Evolutionary conservation across 2,888 invertebrate species (phyloP).

Genomic region (Himalopsyche tibetana): DNA sequence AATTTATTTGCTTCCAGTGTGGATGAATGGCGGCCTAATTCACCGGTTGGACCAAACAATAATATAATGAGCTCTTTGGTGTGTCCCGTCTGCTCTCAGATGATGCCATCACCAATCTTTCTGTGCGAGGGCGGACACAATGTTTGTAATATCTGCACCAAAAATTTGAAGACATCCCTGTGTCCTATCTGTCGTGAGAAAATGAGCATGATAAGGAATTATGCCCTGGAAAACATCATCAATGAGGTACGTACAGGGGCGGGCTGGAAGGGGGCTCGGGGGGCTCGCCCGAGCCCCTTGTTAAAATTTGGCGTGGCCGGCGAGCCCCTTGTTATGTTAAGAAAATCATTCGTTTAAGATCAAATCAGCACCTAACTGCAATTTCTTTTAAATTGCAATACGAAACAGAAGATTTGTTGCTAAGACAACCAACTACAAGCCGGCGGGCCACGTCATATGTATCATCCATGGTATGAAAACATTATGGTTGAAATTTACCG

Average conservation of each 20-base stretch:
- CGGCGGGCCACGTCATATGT: too few relatives aligned
- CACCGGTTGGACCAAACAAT: not conserved
- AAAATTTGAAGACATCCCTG: not conserved
- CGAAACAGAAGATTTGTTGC: too few relatives aligned
- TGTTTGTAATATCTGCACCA: not conserved
- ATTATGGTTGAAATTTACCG: too few relatives aligned
- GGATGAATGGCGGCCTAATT: not conserved
- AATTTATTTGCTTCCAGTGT: not conserved
- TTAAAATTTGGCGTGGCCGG: too few relatives aligned
- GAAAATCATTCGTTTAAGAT: too few relatives aligned
- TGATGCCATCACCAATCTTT: slow-evolving; percentile 5
- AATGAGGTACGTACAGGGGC: not conserved
- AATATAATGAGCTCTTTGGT: not conserved
- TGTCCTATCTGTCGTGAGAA: not conserved
- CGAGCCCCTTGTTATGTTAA: too few relatives aligned
- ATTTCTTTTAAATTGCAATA: too few relatives aligned
- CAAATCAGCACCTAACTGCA: too few relatives aligned
- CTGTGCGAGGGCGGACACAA: not conserved
- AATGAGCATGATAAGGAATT: slow-evolving; percentile 12
- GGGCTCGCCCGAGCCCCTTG: too few relatives aligned
- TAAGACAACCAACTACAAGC: too few relatives aligned
- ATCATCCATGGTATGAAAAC: too few relatives aligned
- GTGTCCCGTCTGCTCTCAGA: not conserved
- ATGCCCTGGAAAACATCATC: not conserved
- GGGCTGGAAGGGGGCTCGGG: too few relatives aligned